Conservation (phyloP, 2,888 invertebrate genomes). For the Plebejus anna region DNA sequence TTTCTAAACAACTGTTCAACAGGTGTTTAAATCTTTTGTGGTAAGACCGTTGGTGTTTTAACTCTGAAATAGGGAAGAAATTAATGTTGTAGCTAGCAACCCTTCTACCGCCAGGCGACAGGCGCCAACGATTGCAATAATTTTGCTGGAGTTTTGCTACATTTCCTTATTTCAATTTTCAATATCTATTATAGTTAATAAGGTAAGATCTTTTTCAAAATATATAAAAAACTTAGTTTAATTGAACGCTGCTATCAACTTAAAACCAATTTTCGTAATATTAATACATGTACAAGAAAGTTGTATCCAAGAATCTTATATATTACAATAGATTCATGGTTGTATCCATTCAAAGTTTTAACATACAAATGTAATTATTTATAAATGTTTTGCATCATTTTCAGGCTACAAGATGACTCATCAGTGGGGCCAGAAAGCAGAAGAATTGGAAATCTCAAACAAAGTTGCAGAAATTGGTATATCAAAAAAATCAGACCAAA, state of each 20-base stretch:
- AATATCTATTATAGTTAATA: no score
- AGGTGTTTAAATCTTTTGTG: no score
- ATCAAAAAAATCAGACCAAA: slow-evolving; percentile 51
- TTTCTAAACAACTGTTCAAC: no score
- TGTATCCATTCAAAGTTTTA: background rate
- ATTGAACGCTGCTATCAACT: background rate
- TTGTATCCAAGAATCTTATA: background rate
- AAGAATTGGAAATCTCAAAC: slow-evolving; percentile 72
- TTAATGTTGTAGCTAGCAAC: background rate
- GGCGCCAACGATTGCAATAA: background rate
- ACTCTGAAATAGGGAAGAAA: background rate
- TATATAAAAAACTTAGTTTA: no score
- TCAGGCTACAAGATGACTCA: slow-evolving; percentile 57
- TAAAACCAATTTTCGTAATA: background rate
- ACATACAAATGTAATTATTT: background rate
- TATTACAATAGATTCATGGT: background rate
- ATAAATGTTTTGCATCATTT: background rate
- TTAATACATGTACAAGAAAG: background rate
- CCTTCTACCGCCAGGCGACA: background rate
- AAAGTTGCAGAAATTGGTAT: slow-evolving; percentile 69
- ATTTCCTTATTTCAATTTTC: no score
- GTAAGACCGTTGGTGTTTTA: no score
- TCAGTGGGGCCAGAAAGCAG: slow-evolving; percentile 74
- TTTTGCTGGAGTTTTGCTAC: background rate
- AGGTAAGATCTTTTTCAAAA: no score